Percentiles rank a stretch among this genome's conserved stretches.
These are phyloP conservation scores for Syritta pipiens DNA, from an alignment of 2,888 invertebrate genomes.

Conservation along the genomic window DNA sequence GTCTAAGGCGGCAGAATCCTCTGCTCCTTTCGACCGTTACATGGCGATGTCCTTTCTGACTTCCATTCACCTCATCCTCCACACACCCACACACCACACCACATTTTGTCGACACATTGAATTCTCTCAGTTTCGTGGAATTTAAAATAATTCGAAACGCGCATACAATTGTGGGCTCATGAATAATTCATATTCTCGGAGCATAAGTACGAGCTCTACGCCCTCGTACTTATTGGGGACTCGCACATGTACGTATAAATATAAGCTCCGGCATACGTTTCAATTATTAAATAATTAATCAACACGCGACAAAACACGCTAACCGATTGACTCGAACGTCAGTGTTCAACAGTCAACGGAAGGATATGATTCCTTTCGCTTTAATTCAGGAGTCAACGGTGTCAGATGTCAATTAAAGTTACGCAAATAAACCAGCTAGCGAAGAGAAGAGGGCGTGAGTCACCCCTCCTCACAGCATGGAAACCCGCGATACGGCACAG, in stretches of 20 bases:
- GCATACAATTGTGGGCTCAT: slow-evolving; percentile 25
- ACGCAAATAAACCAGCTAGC: slow-evolving; percentile 30
- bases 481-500: background rate
- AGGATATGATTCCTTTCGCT: slow-evolving; percentile 3
- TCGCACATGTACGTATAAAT: background rate
- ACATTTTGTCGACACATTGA: background rate
- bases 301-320: slow-evolving; percentile 34
- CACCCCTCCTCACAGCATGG: background rate
- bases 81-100: too few species aligned
- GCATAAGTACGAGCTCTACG: background rate
- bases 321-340: background rate
- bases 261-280: slow-evolving; percentile 17
- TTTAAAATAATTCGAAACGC: slow-evolving; percentile 5
- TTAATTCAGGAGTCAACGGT: slow-evolving; percentile 24
- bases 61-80: too few species aligned
- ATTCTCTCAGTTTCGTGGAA: background rate
- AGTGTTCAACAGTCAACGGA: background rate
- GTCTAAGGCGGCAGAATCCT: too few species aligned
- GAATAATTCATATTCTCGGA: slow-evolving; percentile 23
- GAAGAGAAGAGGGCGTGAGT: background rate
- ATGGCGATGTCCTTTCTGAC: background rate
- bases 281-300: slow-evolving; percentile 44
- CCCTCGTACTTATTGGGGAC: background rate
- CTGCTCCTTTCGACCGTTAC: too few species aligned
- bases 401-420: slow-evolving; percentile 44